These are phyloP conservation scores for Caenorhabditis zanzibari DNA, from an alignment of 2,888 invertebrate genomes.

Conservation along the genomic window DNA sequence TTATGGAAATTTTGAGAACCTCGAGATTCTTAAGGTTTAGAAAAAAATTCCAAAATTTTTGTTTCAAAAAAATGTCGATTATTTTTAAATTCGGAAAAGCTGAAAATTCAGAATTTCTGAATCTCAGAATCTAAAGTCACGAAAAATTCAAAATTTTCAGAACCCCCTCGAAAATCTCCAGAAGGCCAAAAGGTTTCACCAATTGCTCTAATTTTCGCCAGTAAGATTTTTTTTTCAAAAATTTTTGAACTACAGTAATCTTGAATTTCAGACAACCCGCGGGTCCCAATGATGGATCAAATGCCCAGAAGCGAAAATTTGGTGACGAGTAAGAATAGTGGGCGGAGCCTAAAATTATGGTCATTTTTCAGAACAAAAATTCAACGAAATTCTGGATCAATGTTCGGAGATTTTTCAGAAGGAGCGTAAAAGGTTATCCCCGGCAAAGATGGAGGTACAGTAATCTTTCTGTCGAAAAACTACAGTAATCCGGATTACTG, in stretches of 20 bases:
- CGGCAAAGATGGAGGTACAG: background rate
- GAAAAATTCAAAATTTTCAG: too few species aligned
- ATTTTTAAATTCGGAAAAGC: too few species aligned
- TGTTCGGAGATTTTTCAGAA: background rate
- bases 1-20: too few species aligned
- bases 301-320: background rate
- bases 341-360: too few species aligned
- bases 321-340: background rate
- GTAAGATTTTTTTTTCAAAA: background rate
- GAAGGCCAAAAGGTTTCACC: background rate
- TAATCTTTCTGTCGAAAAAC: background rate
- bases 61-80: too few species aligned
- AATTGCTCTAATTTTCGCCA: background rate
- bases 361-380: slow-evolving; percentile 16
- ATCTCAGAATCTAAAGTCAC: too few species aligned
- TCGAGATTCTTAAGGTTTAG: too few species aligned
- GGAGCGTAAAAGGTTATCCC: background rate
- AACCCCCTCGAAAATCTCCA: background rate
- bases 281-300: slow-evolving; percentile 4
- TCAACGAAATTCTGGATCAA: slow-evolving; percentile 5
- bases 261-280: background rate
- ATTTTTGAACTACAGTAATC: background rate
- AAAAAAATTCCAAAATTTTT: too few species aligned
- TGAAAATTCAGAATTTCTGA: too few species aligned
- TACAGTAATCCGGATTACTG: background rate